These are phyloP conservation scores for Drosophila helvetica DNA, from an alignment of 2,888 invertebrate species.

Conservation along the genomic window DNA sequence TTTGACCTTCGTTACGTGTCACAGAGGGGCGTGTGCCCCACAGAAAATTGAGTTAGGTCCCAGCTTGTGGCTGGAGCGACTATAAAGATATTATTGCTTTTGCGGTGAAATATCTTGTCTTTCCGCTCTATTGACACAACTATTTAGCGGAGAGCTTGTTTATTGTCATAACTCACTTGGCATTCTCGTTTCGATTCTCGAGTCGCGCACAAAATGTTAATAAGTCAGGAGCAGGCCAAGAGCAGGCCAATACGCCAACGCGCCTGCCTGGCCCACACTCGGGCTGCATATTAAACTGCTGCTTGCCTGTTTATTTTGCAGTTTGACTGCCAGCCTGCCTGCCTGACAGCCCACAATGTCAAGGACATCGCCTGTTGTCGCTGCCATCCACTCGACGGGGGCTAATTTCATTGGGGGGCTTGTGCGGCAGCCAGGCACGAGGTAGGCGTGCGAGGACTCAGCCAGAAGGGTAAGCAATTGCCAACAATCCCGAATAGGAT, in stretches of 20 bases:
- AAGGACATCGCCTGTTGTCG: constrained; percentile 41
- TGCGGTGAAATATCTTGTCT: constrained; percentile 15
- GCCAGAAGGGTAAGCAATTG: constrained; percentile 44
- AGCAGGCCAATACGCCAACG: constrained; percentile 21
- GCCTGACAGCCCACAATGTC: constrained; percentile 32
- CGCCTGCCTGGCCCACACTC: not conserved
- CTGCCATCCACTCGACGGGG: constrained; percentile 29
- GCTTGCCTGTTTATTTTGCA: constrained; percentile 51
- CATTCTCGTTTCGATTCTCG: constrained; percentile 13
- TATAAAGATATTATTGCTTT: constrained; percentile 23
- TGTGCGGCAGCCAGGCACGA: not conserved
- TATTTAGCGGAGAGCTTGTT: constrained; percentile 46
- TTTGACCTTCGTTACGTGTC: constrained; percentile 29
- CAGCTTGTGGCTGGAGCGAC: constrained; percentile 13
- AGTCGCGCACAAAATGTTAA: constrained; percentile 47
- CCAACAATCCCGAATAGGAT: constrained; percentile 40
- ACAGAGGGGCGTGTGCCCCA: constrained; percentile 1
- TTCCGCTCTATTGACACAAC: constrained; percentile 35
- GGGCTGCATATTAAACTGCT: constrained; percentile 48
- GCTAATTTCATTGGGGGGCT: constrained; percentile 43
- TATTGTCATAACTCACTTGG: constrained; percentile 31
- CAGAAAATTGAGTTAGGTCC: constrained; percentile 29
- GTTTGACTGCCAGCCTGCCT: constrained; percentile 26
- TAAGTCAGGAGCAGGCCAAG: constrained; percentile 34
- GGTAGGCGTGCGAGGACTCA: not conserved